Base-by-base conservation (phyloP, 2,113 vertebrate genomes). In the Rhizomys pruinosus region DNA sequence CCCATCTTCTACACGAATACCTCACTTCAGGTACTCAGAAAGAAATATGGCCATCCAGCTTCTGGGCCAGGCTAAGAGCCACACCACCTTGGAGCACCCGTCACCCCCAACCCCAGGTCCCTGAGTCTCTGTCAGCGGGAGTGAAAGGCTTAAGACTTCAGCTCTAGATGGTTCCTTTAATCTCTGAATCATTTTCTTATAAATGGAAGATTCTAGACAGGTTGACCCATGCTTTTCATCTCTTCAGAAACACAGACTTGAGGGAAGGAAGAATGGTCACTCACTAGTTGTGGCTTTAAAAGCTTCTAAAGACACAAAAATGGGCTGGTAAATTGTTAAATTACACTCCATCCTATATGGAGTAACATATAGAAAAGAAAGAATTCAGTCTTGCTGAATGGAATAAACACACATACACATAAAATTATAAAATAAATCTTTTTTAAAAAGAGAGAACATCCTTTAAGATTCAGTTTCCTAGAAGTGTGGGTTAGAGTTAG, bases 191-290 rank as follows among this genome's bases (percentile, higher is more conserved):
- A 32, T 39, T 94, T 82, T 84, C 76, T 69, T 85, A 22, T 73
- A 74, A 68, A n/a, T 79, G 55, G 66, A 89, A 89, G 68, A 85
- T 89, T 92, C 78, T 42, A 82, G 27, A 52, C 11, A 85, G 25
- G 20, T 9, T 9, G 27, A 77, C 44, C 27, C 52, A 84, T 55
- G 52, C 37, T 74, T 79, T 66, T 37, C 59, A 47, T 27, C n/a
- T 82, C 82, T 93, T 91, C 76, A 80, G 80, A 47, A 90, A n/a
- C n/a, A n/a, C n/a, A n/a, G n/a, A n/a, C n/a, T n/a, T n/a, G n/a
- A n/a, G n/a, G 52, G 6, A 7, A 0, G 19, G 16, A 42, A 44
- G 0, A 73, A 20, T 22, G 2, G 4, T 23, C 23, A n/a, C n/a
- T n/a, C n/a, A 47, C 69, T 44, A 7, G 32, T 5, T 57, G 6